Conservation (phyloP, 2,797 vertebrate genomes). For the Eleutherodactylus coqui region DNA sequence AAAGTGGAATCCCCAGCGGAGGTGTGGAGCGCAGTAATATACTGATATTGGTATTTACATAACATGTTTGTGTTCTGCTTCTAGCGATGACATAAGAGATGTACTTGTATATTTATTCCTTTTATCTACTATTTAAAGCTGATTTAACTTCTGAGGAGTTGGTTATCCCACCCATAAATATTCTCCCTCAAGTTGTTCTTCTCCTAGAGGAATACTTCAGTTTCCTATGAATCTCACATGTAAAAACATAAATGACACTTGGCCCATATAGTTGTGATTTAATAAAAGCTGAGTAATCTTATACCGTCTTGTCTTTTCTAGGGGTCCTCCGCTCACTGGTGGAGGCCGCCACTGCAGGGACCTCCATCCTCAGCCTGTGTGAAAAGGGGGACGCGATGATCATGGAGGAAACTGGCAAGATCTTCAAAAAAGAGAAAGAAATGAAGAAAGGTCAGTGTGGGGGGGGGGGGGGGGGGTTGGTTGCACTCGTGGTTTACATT, state of each 20-base stretch:
- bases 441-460: conserved; percentile 93
- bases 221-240: conserved; percentile 11
- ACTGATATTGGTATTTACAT: no score
- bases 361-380: conserved; percentile 88
- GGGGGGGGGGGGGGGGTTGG: no score
- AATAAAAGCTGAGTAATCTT: neutral
- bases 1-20: no score
- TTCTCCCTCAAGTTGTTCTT: neutral
- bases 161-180: neutral
- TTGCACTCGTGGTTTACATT: no score
- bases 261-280: neutral
- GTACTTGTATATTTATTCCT: no score
- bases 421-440: conserved; percentile 98
- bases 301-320: conserved; percentile 66
- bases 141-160: neutral
- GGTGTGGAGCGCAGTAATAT: no score
- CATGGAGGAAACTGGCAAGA: conserved; percentile 91
- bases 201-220: neutral
- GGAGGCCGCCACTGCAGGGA: conserved; percentile 81
- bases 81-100: no score
- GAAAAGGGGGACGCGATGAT: conserved; percentile 93
- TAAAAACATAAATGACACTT: neutral
- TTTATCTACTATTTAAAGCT: no score
- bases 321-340: conserved; percentile 87
- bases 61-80: no score